Conservation (phyloP, 2,797 vertebrate species). For the Pagetopsis macropterus region DNA sequence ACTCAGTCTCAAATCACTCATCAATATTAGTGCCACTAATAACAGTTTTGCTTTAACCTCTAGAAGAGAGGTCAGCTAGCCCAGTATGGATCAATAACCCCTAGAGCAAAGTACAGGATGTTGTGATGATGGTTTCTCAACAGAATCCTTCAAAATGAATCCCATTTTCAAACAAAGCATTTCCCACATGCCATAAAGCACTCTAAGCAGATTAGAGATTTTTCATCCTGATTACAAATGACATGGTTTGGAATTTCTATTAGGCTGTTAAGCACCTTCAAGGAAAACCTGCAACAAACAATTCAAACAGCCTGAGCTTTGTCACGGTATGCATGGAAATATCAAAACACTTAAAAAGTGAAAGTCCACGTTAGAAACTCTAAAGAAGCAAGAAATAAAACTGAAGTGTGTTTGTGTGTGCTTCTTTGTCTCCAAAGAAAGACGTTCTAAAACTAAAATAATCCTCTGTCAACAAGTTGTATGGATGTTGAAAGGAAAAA, state of each 20-base stretch:
- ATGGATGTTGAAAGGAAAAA: conserved; percentile 33
- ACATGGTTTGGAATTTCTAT: conserved; percentile 16
- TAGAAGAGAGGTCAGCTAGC: conserved; percentile 32
- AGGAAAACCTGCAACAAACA: conserved; percentile 4
- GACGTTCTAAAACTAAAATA: not conserved
- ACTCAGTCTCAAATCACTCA: conserved; percentile 49
- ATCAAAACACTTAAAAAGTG: conserved; percentile 9
- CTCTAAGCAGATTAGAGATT: conserved; percentile 66
- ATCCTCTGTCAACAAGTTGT: conserved; percentile 5
- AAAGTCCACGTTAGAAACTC: not conserved
- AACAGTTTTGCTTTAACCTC: conserved; percentile 27
- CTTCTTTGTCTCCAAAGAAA: conserved; percentile 5
- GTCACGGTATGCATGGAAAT: conserved; percentile 5
- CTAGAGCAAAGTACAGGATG: conserved; percentile 6
- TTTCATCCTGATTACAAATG: conserved; percentile 37
- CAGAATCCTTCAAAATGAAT: not conserved
- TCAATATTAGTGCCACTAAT: conserved; percentile 46
- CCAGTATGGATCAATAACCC: conserved; percentile 43
- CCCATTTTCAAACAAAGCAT: not conserved
- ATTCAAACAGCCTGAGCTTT: conserved; percentile 19
- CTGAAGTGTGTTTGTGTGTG: conserved; percentile 5
- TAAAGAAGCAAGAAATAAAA: conserved; percentile 29
- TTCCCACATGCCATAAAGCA: conserved; percentile 27
- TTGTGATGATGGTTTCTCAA: not conserved
- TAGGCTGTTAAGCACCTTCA: not conserved